These are phyloP conservation scores for Panthera uncia DNA, from an alignment of 2,113 vertebrate species.

Conservation along the genomic window DNA sequence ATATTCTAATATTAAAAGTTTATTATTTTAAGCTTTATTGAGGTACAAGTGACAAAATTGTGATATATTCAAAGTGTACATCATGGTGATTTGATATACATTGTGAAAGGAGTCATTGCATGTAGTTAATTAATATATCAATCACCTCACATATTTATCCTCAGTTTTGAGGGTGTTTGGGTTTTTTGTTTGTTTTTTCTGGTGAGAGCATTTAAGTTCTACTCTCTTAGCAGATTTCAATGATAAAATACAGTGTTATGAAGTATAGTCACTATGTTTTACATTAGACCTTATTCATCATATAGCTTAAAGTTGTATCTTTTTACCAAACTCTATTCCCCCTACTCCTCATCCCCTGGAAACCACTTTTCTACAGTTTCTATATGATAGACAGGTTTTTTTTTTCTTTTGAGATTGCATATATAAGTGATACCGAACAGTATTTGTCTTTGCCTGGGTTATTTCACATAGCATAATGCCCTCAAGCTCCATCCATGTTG, in stretches of 20 bases:
- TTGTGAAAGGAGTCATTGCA: neutral
- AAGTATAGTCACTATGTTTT: neutral
- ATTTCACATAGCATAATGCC: neutral
- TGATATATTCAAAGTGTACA: neutral
- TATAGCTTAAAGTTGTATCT: neutral
- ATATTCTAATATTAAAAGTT: neutral
- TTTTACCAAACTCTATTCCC: neutral
- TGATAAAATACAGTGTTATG: neutral
- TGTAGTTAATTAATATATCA: neutral
- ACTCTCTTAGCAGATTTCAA: neutral
- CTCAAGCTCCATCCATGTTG: neutral
- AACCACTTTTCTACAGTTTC: neutral
- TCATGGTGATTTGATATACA: neutral
- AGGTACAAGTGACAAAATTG: neutral
- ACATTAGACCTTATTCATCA: neutral
- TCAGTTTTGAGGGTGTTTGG: neutral
- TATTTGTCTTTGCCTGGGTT: neutral
- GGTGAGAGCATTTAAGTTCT: neutral
- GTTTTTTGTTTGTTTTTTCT: neutral
- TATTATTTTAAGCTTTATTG: neutral
- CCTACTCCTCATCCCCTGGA: neutral
- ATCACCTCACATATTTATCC: neutral
- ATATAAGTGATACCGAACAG: neutral
- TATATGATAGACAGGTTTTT: neutral
- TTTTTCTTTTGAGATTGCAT: neutral